Evolutionary conservation across 2,888 invertebrate species (phyloP).

Genomic region (Hirtodrosophila confusa): DNA sequence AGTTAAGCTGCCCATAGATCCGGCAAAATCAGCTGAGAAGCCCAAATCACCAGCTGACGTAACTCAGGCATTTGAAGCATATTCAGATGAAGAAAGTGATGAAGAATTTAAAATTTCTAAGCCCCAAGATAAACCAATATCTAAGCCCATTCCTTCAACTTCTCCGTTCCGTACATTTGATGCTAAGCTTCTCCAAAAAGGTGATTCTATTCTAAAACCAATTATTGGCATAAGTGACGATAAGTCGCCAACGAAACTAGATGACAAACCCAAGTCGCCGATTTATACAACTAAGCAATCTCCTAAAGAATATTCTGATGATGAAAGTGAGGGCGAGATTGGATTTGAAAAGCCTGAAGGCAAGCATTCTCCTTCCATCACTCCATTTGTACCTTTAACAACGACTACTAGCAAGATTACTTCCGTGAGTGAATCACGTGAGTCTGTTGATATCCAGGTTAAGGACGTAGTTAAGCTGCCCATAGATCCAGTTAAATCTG

Average conservation of each 20-base stretch:
- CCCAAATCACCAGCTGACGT: background rate
- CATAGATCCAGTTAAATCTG: background rate
- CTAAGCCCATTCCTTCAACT: background rate
- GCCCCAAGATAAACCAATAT: conserved; percentile 2
- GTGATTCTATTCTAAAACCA: conserved; percentile 11
- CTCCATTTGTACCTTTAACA: background rate
- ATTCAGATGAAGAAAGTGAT: conserved; percentile 20
- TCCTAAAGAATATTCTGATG: conserved; percentile 3
- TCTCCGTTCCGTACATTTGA: no score
- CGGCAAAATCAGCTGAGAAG: no score
- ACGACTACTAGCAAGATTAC: conserved; percentile 1
- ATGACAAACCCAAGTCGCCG: conserved; percentile 10
- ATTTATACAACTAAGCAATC: background rate
- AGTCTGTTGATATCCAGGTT: background rate
- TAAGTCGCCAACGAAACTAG: conserved; percentile 8
- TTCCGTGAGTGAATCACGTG: conserved; percentile 8
- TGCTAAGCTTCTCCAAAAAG: background rate
- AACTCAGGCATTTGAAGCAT: background rate
- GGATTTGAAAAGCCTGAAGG: conserved; percentile 3
- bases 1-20: no score
- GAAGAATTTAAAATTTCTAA: background rate
- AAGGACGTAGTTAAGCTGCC: background rate
- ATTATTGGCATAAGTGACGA: conserved; percentile 1
- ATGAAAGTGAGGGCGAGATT: conserved; percentile 23
- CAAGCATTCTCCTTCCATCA: background rate